These are phyloP conservation scores for Elgonia sp. DNA, from an alignment of 2,888 invertebrate genomes.

Conservation along the genomic window DNA sequence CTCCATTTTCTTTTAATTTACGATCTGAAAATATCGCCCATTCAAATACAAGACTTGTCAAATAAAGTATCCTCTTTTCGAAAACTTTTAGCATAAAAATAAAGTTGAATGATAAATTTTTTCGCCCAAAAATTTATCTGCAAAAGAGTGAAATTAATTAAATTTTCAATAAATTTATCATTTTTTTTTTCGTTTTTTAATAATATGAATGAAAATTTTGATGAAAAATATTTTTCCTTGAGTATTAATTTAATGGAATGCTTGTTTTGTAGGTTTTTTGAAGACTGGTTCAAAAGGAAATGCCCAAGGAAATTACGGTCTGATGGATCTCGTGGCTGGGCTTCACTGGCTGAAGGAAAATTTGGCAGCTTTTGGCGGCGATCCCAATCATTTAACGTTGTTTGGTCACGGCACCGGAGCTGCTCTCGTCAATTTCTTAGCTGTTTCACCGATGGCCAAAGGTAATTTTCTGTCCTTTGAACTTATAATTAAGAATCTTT, in stretches of 20 bases:
- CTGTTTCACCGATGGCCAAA: constrained; percentile 97
- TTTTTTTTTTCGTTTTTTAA: no score
- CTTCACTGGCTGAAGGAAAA: constrained; percentile 98
- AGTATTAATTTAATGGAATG: no score
- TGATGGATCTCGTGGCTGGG: constrained; percentile 97
- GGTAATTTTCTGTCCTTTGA: constrained; percentile 88
- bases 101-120: no score
- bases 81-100: no score
- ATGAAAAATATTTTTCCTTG: no score
- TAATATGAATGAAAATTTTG: no score
- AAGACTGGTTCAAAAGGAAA: constrained; percentile 96
- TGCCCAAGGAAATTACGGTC: constrained; percentile 96
- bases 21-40: constrained; percentile 2
- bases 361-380: constrained; percentile 97
- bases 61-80: no score
- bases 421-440: constrained; percentile 97
- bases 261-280: constrained; percentile 91
- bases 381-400: constrained; percentile 96
- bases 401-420: constrained; percentile 99
- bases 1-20: constrained; percentile 4
- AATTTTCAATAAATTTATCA: no score
- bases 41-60: not conserved
- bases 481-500: constrained; percentile 24
- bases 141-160: no score
- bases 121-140: no score